Evolutionary conservation across 1,140 invertebrate species (phyloP).

Genomic region (Drosophila malerkotliana): DNA sequence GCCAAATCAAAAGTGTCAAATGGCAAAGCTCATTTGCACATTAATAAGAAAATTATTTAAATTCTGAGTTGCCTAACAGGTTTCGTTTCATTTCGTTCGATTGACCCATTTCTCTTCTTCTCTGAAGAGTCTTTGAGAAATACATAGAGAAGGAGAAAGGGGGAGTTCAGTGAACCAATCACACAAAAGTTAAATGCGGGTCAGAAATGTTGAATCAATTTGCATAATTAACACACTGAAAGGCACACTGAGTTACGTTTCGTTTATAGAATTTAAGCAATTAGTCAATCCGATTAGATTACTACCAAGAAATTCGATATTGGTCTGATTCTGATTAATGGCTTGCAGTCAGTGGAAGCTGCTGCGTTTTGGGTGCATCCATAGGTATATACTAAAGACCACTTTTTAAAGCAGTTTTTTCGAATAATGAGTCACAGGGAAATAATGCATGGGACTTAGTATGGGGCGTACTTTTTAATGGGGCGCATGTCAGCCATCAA

Average conservation of each 20-base stretch:
- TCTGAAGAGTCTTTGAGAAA: not conserved
- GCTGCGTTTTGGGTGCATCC: not conserved
- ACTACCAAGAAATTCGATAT: not conserved
- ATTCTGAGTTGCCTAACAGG: conserved; percentile 54
- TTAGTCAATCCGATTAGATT: conserved; percentile 50
- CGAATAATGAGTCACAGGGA: conserved; percentile 10
- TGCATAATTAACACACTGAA: conserved; percentile 70
- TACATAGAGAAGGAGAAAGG: conserved; percentile 8
- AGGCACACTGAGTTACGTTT: conserved; percentile 12
- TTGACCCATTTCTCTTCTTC: conserved; percentile 64
- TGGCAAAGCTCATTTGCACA: conserved; percentile 67
- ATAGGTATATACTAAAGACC: too few species aligned
- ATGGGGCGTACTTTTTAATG: conserved; percentile 45
- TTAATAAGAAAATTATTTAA: conserved; percentile 77
- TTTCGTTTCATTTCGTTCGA: conserved; percentile 44
- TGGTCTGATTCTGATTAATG: not conserved
- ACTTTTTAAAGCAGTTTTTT: not conserved
- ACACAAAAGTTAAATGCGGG: conserved; percentile 54
- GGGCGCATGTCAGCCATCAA: conserved; percentile 43
- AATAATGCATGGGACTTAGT: conserved; percentile 39
- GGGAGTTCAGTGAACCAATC: conserved; percentile 66
- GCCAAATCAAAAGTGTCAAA: conserved; percentile 74
- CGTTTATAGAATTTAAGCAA: conserved; percentile 55
- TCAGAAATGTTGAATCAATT: conserved; percentile 57
- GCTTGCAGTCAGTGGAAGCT: not conserved